A percentile compares a stretch with the other conserved stretches of the same genome.
Evolutionary conservation across 2,888 invertebrate species (phyloP).

Genomic region (Drosophila monieri): DNA sequence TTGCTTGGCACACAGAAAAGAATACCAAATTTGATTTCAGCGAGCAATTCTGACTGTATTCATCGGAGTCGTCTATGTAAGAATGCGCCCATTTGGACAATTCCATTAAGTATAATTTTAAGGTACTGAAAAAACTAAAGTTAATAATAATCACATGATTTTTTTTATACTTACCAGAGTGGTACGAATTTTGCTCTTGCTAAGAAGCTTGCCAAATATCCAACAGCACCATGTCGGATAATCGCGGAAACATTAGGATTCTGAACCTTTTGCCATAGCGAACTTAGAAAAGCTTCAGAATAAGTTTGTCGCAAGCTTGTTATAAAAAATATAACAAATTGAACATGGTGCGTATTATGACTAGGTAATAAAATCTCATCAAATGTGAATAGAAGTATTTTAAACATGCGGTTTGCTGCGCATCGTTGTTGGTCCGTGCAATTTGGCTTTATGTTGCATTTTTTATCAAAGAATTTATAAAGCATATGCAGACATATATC

Average conservation of each 20-base stretch:
- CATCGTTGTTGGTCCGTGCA: slow-evolving; percentile 83
- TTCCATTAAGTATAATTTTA: slow-evolving; percentile 88
- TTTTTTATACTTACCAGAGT: slow-evolving; percentile 84
- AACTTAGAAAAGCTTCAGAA: slow-evolving; percentile 88
- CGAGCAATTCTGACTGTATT: slow-evolving; percentile 84
- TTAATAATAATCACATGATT: not conserved
- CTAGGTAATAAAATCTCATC: slow-evolving; percentile 93
- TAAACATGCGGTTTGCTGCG: slow-evolving; percentile 85
- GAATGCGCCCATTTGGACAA: slow-evolving; percentile 93
- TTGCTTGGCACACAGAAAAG: slow-evolving; percentile 95
- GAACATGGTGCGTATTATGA: slow-evolving; percentile 91
- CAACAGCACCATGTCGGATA: slow-evolving; percentile 88
- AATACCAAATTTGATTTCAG: slow-evolving; percentile 93
- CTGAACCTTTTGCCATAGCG: slow-evolving; percentile 90
- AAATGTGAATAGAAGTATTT: slow-evolving; percentile 88
- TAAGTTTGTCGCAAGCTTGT: slow-evolving; percentile 86
- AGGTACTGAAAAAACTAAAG: slow-evolving; percentile 84
- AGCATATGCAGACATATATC: slow-evolving; percentile 92
- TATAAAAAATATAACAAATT: slow-evolving; percentile 90
- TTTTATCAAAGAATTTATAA: slow-evolving; percentile 86
- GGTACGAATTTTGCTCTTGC: slow-evolving; percentile 88
- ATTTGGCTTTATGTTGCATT: slow-evolving; percentile 53
- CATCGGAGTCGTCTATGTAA: slow-evolving; percentile 87
- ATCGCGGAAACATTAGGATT: slow-evolving; percentile 87
- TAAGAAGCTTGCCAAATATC: slow-evolving; percentile 90